phyloP scores from a whole-genome alignment of 2,888 invertebrate species.

The Timandra comae region DNA sequence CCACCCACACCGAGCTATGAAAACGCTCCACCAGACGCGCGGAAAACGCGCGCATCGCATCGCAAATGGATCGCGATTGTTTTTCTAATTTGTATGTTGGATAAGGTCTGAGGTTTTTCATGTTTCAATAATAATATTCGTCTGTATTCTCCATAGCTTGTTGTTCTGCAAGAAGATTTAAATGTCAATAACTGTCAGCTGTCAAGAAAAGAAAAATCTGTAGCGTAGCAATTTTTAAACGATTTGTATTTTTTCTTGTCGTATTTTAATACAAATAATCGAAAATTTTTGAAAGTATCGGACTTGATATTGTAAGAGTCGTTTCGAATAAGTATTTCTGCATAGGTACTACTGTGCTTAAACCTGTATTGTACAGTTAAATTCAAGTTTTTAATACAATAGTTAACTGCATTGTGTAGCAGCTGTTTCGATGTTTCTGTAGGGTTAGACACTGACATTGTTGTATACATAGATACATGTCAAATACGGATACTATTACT shows the following conservation, averaged over 20 bases:
- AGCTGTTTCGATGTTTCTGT: constrained; percentile 12
- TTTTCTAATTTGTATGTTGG: constrained; percentile 6
- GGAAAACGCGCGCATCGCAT: constrained; percentile 8
- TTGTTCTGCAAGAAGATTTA: too few species aligned
- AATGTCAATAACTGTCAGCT: too few species aligned
- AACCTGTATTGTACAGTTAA: constrained; percentile 1
- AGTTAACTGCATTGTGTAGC: constrained; percentile 6
- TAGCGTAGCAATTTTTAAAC: neutral
- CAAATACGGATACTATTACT: too few species aligned
- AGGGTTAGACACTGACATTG: constrained; percentile 3
- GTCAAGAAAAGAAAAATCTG: constrained; percentile 1
- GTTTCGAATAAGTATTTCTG: constrained; percentile 17
- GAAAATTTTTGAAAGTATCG: constrained; percentile 9
- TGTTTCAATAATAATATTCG: too few species aligned
- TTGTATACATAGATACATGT: too few species aligned
- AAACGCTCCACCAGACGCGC: constrained; percentile 16
- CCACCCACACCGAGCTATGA: constrained; percentile 88
- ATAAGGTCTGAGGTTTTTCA: neutral
- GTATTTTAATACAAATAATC: neutral
- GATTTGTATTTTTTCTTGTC: constrained; percentile 17
- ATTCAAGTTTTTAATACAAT: constrained; percentile 8
- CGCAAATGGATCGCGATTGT: constrained; percentile 20
- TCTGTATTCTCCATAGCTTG: too few species aligned
- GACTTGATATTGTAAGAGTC: constrained; percentile 20
- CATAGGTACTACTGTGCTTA: constrained; percentile 1